Conservation (phyloP, 2,113 vertebrate genomes). For the Datnioides undecimradiatus region DNA sequence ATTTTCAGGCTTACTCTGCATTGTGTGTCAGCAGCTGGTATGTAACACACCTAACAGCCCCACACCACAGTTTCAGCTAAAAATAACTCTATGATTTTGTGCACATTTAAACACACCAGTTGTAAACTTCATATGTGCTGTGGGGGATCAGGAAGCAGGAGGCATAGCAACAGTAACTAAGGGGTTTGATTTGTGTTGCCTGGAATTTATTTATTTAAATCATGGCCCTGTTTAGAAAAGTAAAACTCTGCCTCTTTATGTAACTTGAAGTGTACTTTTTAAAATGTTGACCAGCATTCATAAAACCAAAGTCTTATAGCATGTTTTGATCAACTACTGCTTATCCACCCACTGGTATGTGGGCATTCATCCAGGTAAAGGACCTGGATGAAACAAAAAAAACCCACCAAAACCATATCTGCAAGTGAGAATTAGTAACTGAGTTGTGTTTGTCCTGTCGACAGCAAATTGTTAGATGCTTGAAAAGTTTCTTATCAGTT, state of each 20-base stretch:
- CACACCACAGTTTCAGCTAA: too few species aligned
- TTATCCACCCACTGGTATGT: conserved; percentile 4
- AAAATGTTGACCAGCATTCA: background rate
- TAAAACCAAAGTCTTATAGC: background rate
- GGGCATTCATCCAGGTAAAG: conserved; percentile 2
- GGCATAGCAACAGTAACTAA: background rate
- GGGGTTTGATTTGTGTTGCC: background rate
- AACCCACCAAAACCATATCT: conserved; percentile 21
- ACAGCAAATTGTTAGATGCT: conserved; percentile 57
- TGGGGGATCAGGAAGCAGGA: background rate
- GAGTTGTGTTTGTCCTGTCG: conserved; percentile 45
- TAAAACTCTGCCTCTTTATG: background rate
- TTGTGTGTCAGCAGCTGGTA: too few species aligned
- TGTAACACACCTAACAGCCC: too few species aligned
- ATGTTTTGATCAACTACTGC: conserved; percentile 8
- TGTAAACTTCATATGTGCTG: background rate
- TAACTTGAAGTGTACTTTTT: background rate
- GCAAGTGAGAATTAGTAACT: conserved; percentile 38
- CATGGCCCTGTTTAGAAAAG: background rate
- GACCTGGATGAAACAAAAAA: conserved; percentile 4
- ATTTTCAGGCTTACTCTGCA: too few species aligned
- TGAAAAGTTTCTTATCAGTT: conserved; percentile 81
- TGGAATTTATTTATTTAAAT: background rate
- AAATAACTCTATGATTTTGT: too few species aligned
- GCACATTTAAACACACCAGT: too few species aligned